A percentile compares a stretch with the other conserved stretches of the same genome.
These are phyloP conservation scores for Falco naumanni DNA, from an alignment of 2,797 vertebrate species.

Conservation along the genomic window DNA sequence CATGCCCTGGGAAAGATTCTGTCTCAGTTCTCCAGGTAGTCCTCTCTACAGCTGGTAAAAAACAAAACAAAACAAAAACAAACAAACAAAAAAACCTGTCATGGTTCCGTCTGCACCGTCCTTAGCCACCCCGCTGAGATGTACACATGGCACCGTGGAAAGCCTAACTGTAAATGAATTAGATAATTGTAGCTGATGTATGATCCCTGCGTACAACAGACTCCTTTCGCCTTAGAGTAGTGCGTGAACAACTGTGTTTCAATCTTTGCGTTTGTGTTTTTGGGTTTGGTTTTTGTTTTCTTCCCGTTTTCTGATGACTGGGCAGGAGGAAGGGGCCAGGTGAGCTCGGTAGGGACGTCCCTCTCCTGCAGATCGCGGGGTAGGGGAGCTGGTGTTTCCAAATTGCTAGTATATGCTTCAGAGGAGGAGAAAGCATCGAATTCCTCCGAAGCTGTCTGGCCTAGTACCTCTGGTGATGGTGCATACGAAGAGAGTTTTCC, in stretches of 20 bases:
- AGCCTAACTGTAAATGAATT: slow-evolving; percentile 41
- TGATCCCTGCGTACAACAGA: slow-evolving; percentile 30
- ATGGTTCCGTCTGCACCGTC: slow-evolving; percentile 7
- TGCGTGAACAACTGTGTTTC: neutral
- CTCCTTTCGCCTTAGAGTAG: slow-evolving; percentile 42
- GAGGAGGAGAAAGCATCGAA: neutral
- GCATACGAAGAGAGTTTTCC: neutral
- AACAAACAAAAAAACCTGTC: neutral
- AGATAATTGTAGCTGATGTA: slow-evolving; percentile 10
- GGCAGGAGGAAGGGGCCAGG: slow-evolving; percentile 44
- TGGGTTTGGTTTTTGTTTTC: neutral
- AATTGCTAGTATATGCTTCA: neutral
- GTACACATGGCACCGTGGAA: neutral
- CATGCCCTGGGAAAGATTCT: slow-evolving; percentile 62
- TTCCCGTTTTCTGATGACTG: neutral
- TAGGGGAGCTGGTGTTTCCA: neutral
- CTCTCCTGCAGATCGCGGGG: neutral
- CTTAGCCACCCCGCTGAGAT: slow-evolving; percentile 54
- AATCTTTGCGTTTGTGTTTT: neutral
- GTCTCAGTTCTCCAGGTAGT: slow-evolving; percentile 54
- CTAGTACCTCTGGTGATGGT: neutral
- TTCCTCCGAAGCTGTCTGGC: neutral
- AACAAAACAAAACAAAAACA: neutral
- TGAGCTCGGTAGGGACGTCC: neutral
- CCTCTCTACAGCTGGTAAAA: slow-evolving; percentile 39